Evolutionary conservation across 2,888 invertebrate species (phyloP).

Genomic region (Dynastes maya): DNA sequence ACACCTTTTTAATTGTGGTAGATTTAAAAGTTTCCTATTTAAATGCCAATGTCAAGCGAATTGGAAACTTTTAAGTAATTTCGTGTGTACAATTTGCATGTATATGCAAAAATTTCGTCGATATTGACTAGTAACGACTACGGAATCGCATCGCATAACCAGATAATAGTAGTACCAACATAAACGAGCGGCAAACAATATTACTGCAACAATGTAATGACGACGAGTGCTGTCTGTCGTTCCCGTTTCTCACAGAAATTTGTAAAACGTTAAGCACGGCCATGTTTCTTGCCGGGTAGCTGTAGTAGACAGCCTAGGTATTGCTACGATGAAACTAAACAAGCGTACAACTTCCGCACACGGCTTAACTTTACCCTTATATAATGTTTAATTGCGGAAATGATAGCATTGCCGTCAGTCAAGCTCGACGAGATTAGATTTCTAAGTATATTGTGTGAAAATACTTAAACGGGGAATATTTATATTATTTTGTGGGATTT

Average conservation of each 20-base stretch:
- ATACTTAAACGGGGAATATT: conserved; percentile 22
- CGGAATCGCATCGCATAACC: background rate
- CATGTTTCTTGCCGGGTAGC: conserved; percentile 11
- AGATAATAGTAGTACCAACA: background rate
- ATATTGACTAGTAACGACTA: background rate
- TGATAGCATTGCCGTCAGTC: conserved; percentile 38
- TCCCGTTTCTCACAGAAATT: conserved; percentile 35
- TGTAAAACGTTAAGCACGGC: conserved; percentile 25
- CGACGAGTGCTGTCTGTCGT: background rate
- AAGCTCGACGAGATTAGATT: conserved; percentile 46
- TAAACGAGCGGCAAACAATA: background rate
- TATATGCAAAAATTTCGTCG: background rate
- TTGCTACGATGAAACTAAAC: conserved; percentile 14
- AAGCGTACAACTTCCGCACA: conserved; percentile 47
- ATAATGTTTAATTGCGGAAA: conserved; percentile 49
- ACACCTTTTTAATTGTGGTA: background rate
- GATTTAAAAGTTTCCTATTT: too few species aligned
- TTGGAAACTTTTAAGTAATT: background rate
- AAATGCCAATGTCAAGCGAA: background rate
- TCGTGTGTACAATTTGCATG: background rate
- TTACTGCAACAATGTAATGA: background rate
- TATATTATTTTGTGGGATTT: background rate
- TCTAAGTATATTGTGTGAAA: conserved; percentile 42
- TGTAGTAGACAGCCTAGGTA: background rate
- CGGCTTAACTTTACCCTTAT: conserved; percentile 44